Evolutionary conservation across 2,888 invertebrate genomes (phyloP), one percentile per base, ranked within the genome.

Genomic region (Melanotus villosus): DNA sequence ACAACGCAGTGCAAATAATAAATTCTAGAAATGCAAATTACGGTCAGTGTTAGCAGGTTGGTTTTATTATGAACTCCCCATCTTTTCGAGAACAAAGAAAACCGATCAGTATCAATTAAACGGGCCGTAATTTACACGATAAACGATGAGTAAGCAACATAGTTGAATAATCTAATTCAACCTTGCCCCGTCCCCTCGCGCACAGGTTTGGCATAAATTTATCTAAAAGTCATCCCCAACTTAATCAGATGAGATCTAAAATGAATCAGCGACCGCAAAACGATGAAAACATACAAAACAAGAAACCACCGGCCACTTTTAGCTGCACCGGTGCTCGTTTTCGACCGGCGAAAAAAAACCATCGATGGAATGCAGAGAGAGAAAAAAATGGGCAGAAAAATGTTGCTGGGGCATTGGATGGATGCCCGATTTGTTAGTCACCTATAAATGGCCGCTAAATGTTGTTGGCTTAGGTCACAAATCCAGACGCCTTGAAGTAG

Each of bases 201-300:
- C n/a, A n/a, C n/a, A 2, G 32, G 23, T 18, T n/a, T 19, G 52
- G 52, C 47, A 66, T 52, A 59, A 66, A 59, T 66, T 65, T 66
- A 52, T 38, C 16, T 18, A 12, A 38, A 59, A 66, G 66, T 59
- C 66, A 52, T 52, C 52, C 47, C 50, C 52, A 12, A n/a, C 32
- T 18, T 52, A 52, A 52, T 52, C 52, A 18, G 26, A 52, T 23
- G 19, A 59, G 45, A 68, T 68, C 68, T 65, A 18, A 58, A 64
- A 58, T 68, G 68, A 68, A 68, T 68, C 68, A 68, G 26, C 59
- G 52, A 59, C 68, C 68, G 64, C 68, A 54, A 50, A 38, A 30
- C 6, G 41, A 57, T 34, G 36, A 57, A 65, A 57, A 19, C 50
- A 16, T 10, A 54, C 12, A 65, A 21, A 43, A 56, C 26, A 45